Conservation (phyloP, 2,113 vertebrate genomes). For the Limnothrissa miodon region DNA sequence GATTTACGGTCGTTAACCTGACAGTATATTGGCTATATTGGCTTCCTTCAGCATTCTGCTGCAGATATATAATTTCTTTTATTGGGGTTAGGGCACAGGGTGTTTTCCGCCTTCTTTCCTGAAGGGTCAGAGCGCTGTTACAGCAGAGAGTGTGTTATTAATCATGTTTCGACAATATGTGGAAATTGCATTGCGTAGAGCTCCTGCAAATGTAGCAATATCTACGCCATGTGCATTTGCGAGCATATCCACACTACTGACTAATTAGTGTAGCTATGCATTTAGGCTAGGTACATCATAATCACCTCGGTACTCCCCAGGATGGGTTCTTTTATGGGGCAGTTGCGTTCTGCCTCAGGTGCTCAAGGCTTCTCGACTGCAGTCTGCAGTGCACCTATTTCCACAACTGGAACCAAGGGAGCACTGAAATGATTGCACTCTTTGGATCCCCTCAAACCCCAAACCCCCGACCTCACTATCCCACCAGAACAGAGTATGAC, state of each 20-base stretch:
- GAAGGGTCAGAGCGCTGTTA: not conserved
- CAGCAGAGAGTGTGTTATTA: not conserved
- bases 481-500: not conserved
- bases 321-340: not conserved
- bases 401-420: not conserved
- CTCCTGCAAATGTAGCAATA: not conserved
- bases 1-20: constrained; percentile 19
- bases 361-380: not conserved
- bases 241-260: not conserved
- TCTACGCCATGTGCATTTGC: not conserved
- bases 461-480: not conserved
- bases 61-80: not conserved
- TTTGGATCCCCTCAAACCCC: not conserved
- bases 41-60: not conserved
- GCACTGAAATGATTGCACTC: not conserved
- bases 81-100: not conserved
- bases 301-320: not conserved
- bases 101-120: not conserved
- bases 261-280: not conserved
- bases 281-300: not conserved
- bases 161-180: not conserved
- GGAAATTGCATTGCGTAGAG: not conserved
- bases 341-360: not conserved
- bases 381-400: not conserved
- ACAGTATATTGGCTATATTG: not conserved